These are phyloP conservation scores for Mus caroli DNA, from an alignment of 2,797 vertebrate genomes.

Conservation along the genomic window DNA sequence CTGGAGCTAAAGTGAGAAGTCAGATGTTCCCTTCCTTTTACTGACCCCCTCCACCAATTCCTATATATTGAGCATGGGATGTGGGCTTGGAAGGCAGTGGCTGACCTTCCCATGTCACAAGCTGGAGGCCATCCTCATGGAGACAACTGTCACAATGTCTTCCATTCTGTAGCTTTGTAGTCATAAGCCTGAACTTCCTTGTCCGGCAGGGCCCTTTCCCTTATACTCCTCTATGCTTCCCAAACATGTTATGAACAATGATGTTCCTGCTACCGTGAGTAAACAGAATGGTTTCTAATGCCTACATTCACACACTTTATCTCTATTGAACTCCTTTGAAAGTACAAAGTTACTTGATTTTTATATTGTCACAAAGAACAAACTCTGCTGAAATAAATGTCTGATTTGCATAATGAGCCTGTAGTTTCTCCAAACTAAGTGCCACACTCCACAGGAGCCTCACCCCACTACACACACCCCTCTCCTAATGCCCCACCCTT, in stretches of 20 bases:
- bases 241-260: not conserved
- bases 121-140: rapidly evolving
- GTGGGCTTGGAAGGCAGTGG: not conserved
- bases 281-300: slow-evolving; percentile 32
- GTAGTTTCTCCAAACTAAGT: slow-evolving; percentile 15
- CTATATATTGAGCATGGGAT: not conserved
- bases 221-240: not conserved
- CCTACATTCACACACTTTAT: not conserved
- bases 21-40: not conserved
- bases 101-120: not conserved
- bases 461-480: not conserved
- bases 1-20: not conserved
- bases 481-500: not conserved
- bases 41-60: rapidly evolving
- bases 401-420: not conserved
- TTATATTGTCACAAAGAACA: slow-evolving; percentile 5
- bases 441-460: not conserved
- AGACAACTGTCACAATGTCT: not conserved
- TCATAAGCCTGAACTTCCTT: not conserved
- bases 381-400: not conserved
- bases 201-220: not conserved
- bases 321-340: not conserved
- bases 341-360: slow-evolving; percentile 37
- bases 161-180: not conserved
- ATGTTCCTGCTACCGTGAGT: not conserved